phyloP scores from a whole-genome alignment of 2,113 vertebrate species.

The Rana temporaria region DNA sequence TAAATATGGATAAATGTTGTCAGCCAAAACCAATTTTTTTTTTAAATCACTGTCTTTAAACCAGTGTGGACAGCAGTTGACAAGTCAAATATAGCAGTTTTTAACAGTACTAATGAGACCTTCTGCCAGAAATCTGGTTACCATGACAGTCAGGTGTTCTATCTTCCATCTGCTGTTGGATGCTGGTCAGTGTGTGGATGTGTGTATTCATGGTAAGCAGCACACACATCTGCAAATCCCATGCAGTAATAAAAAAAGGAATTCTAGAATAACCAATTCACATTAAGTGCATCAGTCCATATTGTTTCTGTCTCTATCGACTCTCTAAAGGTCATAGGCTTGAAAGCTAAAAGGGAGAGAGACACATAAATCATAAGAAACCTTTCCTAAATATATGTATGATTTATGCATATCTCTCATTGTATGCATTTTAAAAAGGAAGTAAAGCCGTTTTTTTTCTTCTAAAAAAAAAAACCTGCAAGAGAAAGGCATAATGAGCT shows the following conservation, averaged over 20 bases:
- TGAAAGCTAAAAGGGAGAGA: no score
- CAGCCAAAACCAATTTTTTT: not conserved
- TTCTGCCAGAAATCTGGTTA: constrained; percentile 12
- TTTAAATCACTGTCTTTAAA: constrained; percentile 14
- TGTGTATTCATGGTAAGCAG: not conserved
- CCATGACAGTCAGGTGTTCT: constrained; percentile 8
- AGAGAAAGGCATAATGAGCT: no score
- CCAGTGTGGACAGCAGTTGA: constrained; percentile 2
- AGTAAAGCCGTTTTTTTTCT: no score
- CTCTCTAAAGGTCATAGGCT: not conserved
- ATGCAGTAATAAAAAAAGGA: not conserved
- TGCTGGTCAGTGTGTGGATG: not conserved
- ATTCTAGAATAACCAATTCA: not conserved
- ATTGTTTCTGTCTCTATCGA: not conserved
- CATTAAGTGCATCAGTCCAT: not conserved
- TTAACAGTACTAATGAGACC: constrained; percentile 17
- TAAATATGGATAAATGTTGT: not conserved
- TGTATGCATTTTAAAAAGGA: no score
- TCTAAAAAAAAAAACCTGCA: no score
- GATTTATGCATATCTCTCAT: no score
- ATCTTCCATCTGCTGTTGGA: not conserved
- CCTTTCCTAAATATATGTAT: no score
- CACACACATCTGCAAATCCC: not conserved
- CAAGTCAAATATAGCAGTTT: constrained; percentile 22
- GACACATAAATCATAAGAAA: no score